phyloP scores from a whole-genome alignment of 1,140 invertebrate genomes.

The Drosophila virilis region DNA sequence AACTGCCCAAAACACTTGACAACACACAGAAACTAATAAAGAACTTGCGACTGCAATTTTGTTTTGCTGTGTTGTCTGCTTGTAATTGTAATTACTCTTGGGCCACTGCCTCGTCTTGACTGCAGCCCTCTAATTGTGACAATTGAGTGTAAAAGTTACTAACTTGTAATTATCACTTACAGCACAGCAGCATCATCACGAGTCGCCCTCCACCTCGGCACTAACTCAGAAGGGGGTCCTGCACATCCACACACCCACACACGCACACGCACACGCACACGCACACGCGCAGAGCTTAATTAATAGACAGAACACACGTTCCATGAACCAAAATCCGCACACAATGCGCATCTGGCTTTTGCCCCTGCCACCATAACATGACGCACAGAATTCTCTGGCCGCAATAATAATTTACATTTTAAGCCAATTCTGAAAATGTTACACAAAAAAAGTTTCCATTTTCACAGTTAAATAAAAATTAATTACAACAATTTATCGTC shows the following conservation, averaged over 20 bases:
- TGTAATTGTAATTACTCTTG: constrained; percentile 74
- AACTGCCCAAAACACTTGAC: constrained; percentile 5
- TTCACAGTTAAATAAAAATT: constrained; percentile 83
- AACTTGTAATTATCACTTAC: constrained; percentile 81
- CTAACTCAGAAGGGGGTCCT: constrained; percentile 26
- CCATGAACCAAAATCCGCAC: constrained; percentile 50
- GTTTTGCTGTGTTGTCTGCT: constrained; percentile 63
- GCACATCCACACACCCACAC: constrained; percentile 2
- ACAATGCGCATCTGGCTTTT: constrained; percentile 46
- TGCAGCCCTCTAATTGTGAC: constrained; percentile 58
- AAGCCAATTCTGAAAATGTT: constrained; percentile 77
- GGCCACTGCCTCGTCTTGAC: constrained; percentile 41
- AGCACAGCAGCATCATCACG: constrained; percentile 30
- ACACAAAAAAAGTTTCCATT: constrained; percentile 59
- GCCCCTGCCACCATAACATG: constrained; percentile 49
- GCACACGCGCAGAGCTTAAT: constrained; percentile 71
- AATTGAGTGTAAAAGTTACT: constrained; percentile 73
- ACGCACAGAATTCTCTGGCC: constrained; percentile 69
- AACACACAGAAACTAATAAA: constrained; percentile 63
- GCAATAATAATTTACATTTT: constrained; percentile 82
- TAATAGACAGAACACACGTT: constrained; percentile 77
- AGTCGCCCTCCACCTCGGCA: background rate
- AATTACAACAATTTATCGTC: constrained; percentile 83
- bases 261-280: constrained; percentile 7
- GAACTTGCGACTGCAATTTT: constrained; percentile 51